Base-by-base conservation (phyloP, 2,888 invertebrate genomes). In the Drosophila seclusa region DNA sequence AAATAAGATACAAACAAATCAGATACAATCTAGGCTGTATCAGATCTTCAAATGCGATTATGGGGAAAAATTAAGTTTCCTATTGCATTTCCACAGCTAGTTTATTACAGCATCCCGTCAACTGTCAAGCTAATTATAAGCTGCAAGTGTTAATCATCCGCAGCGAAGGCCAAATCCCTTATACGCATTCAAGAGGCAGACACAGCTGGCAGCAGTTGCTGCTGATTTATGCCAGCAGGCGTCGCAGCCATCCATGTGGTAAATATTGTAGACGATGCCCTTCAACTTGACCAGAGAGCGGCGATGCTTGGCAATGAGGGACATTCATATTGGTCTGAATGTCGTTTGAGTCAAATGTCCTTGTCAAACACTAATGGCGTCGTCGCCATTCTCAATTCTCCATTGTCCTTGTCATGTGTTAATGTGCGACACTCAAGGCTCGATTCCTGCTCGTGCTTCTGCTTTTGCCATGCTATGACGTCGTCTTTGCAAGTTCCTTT, bases 291-390 rank as follows among this genome's bases (percentile, higher is more conserved):
- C 85, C 83, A 72, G 54, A 50, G 57, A 4, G 18, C 18, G 36
- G 2, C 53, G 49, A n/a, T 24, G 50, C 52, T 24, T 36, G 29
- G 7, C 16, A 21, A 29, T 24, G 36, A 13, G 21, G 42, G 13
- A 40, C 48, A 54, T 60, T 53, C 70, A 50, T 49, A 62, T 57
- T 70, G 73, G 73, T 66, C 65, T 71, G 61, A 62, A 71, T 68
- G 68, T 69, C 58, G 60, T 55, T 67, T 78, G 73, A 77, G 76
- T 69, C 78, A 75, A 76, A 80, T 83, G 87, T 82, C 86, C 87
- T 86, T 86, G 87, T 82, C 80, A 77, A 79, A 82, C 75, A 82
- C 86, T 87, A 87, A 87, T 87, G 86, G 86, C 87, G 82, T 75
- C 80, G 82, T 76, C 76, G 80, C 73, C 80, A 72, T 68, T 59